Base-by-base conservation (phyloP, 2,113 vertebrate species). In the Chroicocephalus ridibundus region DNA sequence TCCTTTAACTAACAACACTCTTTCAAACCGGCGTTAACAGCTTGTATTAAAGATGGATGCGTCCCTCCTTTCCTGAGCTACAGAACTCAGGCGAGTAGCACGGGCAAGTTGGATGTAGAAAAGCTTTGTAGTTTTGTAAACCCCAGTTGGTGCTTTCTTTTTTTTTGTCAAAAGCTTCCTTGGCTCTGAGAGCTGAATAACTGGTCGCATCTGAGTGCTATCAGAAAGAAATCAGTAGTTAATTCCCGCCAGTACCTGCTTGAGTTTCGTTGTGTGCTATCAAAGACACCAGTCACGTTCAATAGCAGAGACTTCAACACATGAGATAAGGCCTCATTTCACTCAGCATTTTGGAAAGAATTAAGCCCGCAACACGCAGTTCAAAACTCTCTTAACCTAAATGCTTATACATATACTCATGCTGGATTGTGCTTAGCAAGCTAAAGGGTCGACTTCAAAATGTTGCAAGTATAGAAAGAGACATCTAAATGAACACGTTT, bases 201-300 rank as follows among this genome's bases (percentile, higher is more conserved):
- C 61, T 84, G 69, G 60, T 51, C 14, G 13, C 20, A 58, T 40
- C 54, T 27, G 51, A 86, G 52, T n/a, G 24, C 66, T 77, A 61
- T 49, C 70, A 83, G 76, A 91, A 91, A 81, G 36, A 89, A 95
- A 93, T 85, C 78, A 57, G 60, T 86, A 86, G 49, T 69, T 92
- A 77, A 89, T 95, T 89, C 76, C 77, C 89, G 76, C 44, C 25
- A 25, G 92, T 78, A 68, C 38, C 76, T 69, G 49, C 66, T 34
- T 75, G 66, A 74, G 38, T 82, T 89, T 79, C 61, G 10, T 69
- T 60, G 49, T 34, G 55, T 61, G 77, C 71, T 79, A 52, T 82
- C 81, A 69, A 68, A 91, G 57, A 31, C 70, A 86, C 88, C 81
- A 72, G 55, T 75, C 71, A 51, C 20, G 29, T 49, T 79, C 72